Base-by-base conservation (phyloP, 2,888 invertebrate genomes). In the Bombylius major region DNA sequence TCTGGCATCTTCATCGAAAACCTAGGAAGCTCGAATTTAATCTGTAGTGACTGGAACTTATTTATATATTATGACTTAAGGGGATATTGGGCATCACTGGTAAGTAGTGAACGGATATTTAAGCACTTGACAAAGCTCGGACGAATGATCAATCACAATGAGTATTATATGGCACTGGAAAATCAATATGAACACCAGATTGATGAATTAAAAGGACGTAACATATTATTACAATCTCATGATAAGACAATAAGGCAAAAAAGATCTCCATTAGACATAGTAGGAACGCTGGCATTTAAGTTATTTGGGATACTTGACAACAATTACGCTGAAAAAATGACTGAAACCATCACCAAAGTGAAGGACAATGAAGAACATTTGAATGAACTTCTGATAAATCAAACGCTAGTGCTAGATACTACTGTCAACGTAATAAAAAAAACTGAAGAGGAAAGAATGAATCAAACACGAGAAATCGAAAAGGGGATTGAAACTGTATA, bases 261-360 rank as follows among this genome's bases (percentile, higher is more conserved):
- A 47, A 53, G 53, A 54, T 47, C 48, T 12, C 48, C 53, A 11
- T 42, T 54, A 9, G 53, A 54, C 12, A 54, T 54, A 12, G 6
- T 54, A n/a, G 53, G 53, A 14, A 46, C 47, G 1, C 12, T 54
- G 31, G 48, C 53, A 6, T 47, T 42, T 42, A 48, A 47, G 23
- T n/a, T 54, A 5, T 54, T 54, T 13, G 53, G 53, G 12, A 42
- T 48, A 5, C 32, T 54, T 11, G 53, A 54, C 14, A 34, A 48
- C 31, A 42, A 54, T 12, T 47, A 54, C 23, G 42, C 47, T 12
- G 12, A n/a, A 23, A 23, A 36, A 8, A 48, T 48, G 48, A 32
- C 31, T 39, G 23, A 45, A 12, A 46, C n/a, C 6, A 46, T 53
- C 14, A 12, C 13, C 5, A 33, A 47, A 4, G 32, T 53, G 6